Conservation (phyloP, 2,113 vertebrate genomes). For the Zosterops hypoxanthus region DNA sequence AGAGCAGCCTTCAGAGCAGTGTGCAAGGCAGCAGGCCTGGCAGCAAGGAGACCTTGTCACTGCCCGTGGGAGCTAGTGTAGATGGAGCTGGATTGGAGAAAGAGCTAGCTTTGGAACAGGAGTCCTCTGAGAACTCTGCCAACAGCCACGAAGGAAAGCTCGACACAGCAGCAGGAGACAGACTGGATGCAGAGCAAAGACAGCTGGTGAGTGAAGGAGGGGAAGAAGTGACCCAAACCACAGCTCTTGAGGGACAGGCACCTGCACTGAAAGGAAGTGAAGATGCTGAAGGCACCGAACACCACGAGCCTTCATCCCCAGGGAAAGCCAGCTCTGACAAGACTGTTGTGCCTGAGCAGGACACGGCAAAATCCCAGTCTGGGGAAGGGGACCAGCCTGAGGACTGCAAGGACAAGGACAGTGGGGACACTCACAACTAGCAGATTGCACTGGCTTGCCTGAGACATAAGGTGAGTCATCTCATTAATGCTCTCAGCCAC, state of each 20-base stretch:
- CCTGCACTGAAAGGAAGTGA: background rate
- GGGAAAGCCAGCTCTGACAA: background rate
- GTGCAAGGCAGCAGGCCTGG: background rate
- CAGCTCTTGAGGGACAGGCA: background rate
- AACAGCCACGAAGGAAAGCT: background rate
- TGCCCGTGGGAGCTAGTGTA: rapidly evolving
- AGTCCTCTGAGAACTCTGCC: background rate
- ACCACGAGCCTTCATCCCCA: background rate
- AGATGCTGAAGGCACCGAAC: background rate
- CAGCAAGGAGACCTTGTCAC: background rate
- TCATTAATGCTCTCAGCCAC: background rate
- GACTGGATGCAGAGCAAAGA: conserved; percentile 12
- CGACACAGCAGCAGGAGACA: background rate
- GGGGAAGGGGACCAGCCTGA: conserved; percentile 11
- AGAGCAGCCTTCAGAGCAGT: background rate
- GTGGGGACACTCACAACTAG: conserved; percentile 15
- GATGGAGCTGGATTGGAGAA: background rate
- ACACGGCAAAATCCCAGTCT: background rate
- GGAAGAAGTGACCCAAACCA: background rate
- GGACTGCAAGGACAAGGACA: conserved; percentile 8
- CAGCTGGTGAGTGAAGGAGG: background rate
- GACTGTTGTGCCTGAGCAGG: conserved; percentile 11
- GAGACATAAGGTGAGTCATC: conserved; percentile 43
- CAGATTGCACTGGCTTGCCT: background rate
- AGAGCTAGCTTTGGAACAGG: background rate